Evolutionary conservation across 2,888 invertebrate genomes (phyloP).

Genomic region (Drosophila melanosoma): DNA sequence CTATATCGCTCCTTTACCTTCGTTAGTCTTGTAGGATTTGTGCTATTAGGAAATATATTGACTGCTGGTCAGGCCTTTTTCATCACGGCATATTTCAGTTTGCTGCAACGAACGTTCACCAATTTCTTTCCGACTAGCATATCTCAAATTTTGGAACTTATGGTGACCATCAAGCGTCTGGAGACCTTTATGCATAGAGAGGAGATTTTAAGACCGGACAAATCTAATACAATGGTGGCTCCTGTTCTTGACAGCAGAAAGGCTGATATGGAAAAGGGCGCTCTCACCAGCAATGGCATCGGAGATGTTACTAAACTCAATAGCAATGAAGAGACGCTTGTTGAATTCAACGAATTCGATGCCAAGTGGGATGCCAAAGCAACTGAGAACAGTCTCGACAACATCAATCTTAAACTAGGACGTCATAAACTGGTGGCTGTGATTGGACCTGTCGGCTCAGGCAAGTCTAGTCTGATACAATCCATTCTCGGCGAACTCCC

Average conservation of each 20-base stretch:
- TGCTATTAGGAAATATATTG: slow-evolving; percentile 89
- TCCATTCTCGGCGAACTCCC: slow-evolving; percentile 86
- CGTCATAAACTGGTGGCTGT: slow-evolving; percentile 88
- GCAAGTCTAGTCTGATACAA: slow-evolving; percentile 87
- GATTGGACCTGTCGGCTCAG: slow-evolving; percentile 90
- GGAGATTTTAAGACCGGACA: slow-evolving; percentile 82
- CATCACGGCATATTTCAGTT: slow-evolving; percentile 95
- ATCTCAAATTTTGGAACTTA: slow-evolving; percentile 87
- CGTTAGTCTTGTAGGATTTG: slow-evolving; percentile 91
- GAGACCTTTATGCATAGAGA: slow-evolving; percentile 87
- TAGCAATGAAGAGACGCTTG: background rate
- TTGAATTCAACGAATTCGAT: slow-evolving; percentile 87
- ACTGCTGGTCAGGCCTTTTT: slow-evolving; percentile 94
- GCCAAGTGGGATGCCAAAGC: slow-evolving; percentile 89
- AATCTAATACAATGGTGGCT: slow-evolving; percentile 38
- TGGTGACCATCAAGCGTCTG: slow-evolving; percentile 87
- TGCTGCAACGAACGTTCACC: slow-evolving; percentile 92
- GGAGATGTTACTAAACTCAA: background rate
- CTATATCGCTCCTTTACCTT: slow-evolving; percentile 94
- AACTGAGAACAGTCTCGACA: slow-evolving; percentile 88
- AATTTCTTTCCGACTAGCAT: slow-evolving; percentile 92
- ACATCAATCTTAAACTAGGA: slow-evolving; percentile 88
- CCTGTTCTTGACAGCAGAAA: background rate
- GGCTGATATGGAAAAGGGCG: background rate
- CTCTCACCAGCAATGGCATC: background rate